Percentiles rank a stretch among this genome's conserved stretches.
Evolutionary conservation across 2,888 invertebrate species (phyloP).

Genomic region (Molanna angustata): DNA sequence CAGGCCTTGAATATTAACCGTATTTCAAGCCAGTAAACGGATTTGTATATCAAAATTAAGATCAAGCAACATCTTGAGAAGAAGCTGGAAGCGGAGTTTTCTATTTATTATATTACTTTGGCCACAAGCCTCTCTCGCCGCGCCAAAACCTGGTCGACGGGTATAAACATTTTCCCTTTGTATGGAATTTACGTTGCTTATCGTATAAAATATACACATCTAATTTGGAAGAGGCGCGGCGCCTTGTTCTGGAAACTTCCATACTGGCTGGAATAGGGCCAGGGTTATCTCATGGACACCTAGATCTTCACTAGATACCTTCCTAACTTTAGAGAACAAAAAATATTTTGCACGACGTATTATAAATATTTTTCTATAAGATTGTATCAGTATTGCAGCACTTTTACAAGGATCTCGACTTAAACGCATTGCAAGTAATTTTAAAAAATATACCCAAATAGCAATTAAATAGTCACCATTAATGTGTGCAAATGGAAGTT

Average conservation of each 20-base stretch:
- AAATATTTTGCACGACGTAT: too few relatives aligned
- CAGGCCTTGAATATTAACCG: constrained; percentile 2
- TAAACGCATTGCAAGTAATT: too few relatives aligned
- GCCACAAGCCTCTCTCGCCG: background rate
- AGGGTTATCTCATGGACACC: constrained; percentile 4
- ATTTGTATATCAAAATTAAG: constrained; percentile 13
- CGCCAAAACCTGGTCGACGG: constrained; percentile 10
- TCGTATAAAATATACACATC: constrained; percentile 28
- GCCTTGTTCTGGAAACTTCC: background rate
- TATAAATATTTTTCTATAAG: too few relatives aligned
- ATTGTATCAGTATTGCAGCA: too few relatives aligned
- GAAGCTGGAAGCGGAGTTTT: constrained; percentile 15
- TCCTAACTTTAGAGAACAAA: too few relatives aligned
- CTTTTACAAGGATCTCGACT: too few relatives aligned
- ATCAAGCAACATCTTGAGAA: constrained; percentile 12
- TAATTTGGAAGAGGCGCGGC: constrained; percentile 20
- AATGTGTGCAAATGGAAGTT: too few relatives aligned
- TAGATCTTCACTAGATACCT: too few relatives aligned
- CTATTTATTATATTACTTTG: constrained; percentile 22
- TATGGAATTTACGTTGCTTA: constrained; percentile 21
- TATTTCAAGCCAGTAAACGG: constrained; percentile 12
- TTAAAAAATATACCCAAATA: too few relatives aligned
- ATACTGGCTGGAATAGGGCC: constrained; percentile 18
- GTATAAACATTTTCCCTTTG: constrained; percentile 18
- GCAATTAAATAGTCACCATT: too few relatives aligned